phyloP scores from a whole-genome alignment of 2,888 invertebrate genomes.

The Anagyrus pseudococci region DNA sequence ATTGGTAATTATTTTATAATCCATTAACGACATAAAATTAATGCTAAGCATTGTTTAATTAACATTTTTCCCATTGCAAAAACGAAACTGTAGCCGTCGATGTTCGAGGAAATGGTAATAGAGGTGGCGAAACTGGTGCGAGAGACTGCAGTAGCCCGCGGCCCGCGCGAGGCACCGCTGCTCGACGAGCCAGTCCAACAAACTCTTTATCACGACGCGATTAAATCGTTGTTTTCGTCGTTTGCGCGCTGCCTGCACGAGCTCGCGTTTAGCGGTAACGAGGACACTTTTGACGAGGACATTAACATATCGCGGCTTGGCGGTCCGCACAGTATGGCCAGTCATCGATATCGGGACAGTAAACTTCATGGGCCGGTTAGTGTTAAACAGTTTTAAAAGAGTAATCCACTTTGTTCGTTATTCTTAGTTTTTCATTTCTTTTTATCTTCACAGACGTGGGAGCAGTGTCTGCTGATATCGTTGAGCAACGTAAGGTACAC shows the following conservation, averaged over 20 bases:
- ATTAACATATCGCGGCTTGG: conserved; percentile 69
- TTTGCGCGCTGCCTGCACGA: conserved; percentile 71
- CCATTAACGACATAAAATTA: neutral
- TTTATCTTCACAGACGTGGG: conserved; percentile 70
- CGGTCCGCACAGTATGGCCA: conserved; percentile 65
- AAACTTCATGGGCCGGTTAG: conserved; percentile 56
- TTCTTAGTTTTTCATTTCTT: conserved; percentile 19
- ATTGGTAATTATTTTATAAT: conserved; percentile 56
- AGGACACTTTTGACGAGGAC: conserved; percentile 67
- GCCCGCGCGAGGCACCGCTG: conserved; percentile 70
- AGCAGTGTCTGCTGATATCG: conserved; percentile 82
- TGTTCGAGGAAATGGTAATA: conserved; percentile 76
- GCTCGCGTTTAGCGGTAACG: conserved; percentile 74
- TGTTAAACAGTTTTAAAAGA: conserved; percentile 15
- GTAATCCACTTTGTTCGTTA: conserved; percentile 3
- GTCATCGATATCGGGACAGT: conserved; percentile 53
- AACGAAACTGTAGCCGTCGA: conserved; percentile 70
- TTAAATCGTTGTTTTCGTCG: conserved; percentile 55
- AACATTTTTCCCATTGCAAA: conserved; percentile 47
- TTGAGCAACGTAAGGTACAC: conserved; percentile 90
- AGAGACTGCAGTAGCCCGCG: conserved; percentile 75
- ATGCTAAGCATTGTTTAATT: conserved; percentile 3
- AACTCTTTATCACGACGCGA: conserved; percentile 52
- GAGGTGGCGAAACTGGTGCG: conserved; percentile 75
- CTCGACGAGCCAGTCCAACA: conserved; percentile 64